A percentile compares a stretch with the other conserved stretches of the same genome.
These are phyloP conservation scores for Melopsittacus undulatus DNA, from an alignment of 2,797 vertebrate genomes.

Conservation along the genomic window DNA sequence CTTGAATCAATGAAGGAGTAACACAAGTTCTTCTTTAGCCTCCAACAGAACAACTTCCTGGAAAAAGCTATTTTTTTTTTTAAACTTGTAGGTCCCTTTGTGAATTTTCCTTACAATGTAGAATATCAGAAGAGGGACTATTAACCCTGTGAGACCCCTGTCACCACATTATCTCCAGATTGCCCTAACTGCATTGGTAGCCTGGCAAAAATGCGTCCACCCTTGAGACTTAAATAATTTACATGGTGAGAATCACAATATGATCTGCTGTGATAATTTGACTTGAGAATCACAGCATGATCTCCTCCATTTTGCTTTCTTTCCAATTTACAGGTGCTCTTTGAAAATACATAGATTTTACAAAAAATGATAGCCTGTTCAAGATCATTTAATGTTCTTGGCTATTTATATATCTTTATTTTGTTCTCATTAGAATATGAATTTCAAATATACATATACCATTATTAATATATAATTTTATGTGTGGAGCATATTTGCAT, in stretches of 20 bases:
- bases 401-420: neutral
- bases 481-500: neutral
- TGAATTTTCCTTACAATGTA: neutral
- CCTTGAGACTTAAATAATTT: conserved; percentile 66
- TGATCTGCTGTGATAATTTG: conserved; percentile 50
- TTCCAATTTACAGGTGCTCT: neutral
- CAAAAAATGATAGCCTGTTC: neutral
- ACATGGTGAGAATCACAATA: neutral
- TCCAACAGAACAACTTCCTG: neutral
- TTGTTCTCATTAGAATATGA: neutral
- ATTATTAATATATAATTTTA: neutral
- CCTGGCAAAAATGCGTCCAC: neutral
- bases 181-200: neutral
- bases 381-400: neutral
- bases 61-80: neutral
- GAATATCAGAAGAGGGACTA: conserved; percentile 1
- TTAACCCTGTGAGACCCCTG: conserved; percentile 19
- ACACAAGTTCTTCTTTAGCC: neutral
- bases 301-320: neutral
- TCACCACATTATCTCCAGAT: neutral
- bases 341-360: neutral
- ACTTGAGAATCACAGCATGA: neutral
- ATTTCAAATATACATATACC: neutral
- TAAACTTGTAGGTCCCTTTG: neutral
- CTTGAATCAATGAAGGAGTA: neutral